Base-by-base conservation (phyloP, 2,888 invertebrate species). In the Torymus auratus region DNA sequence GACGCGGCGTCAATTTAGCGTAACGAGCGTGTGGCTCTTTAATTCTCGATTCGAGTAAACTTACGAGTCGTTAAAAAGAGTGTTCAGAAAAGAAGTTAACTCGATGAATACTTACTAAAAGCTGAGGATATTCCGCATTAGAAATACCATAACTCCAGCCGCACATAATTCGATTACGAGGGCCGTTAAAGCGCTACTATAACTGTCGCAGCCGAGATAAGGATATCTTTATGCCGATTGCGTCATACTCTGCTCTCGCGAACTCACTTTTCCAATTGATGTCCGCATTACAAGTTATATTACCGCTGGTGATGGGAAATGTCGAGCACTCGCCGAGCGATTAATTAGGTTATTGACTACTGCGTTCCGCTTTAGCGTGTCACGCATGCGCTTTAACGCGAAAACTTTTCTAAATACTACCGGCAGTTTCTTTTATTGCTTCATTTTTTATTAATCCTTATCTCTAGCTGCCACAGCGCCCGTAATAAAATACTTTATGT, bases 141-240 rank as follows among this genome's bases (percentile, higher is more conserved):
- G 71, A 0, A 71, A 58, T 17, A 15, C 14, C 52, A 28, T 28
- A 28, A 28, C 28, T 28, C 28, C 58, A n/a, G 14, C 23, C 53
- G 23, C 60, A 50, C 53, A 14, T 62, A 17, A 77, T 64, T 70
- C 62, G 62, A 52, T 70, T 78, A 71, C 41, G 64, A 71, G 41
- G 64, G 14, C 13, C 56, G 62, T 20, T 60, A 77, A 62, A 55
- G 55, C 41, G 7, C n/a, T 55, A 17, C 23, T 41, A 73, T 70
- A 73, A 65, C 56, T 20, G 20, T 61, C 52, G n/a, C n/a, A 41
- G 61, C 20, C 20, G 17, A 72, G 52, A 53, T 61, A 53, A 75
- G 68, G 68, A 28, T 61, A 60, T 67, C 52, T 75, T 75, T 68
- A 60, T 50, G 15, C 23, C 68, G 23, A 68, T 75, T 23, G 10